Evolutionary conservation across 2,888 invertebrate species (phyloP).

Genomic region (Danaus chrysippus): DNA sequence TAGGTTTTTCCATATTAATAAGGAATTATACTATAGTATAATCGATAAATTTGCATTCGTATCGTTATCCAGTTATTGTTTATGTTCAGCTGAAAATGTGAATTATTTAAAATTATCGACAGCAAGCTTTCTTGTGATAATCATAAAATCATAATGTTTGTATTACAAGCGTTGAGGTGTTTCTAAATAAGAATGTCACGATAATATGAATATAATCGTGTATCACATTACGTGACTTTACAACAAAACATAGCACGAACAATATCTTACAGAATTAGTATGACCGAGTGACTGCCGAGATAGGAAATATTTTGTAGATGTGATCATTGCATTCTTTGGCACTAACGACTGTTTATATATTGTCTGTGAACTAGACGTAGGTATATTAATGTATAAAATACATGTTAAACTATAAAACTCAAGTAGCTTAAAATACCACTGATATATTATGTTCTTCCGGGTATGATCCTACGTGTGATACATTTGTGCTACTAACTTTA

Average conservation of each 20-base stretch:
- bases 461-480: too few relatives aligned
- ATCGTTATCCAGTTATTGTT: too few relatives aligned
- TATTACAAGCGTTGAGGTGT: slow-evolving; percentile 9
- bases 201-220: slow-evolving; percentile 25
- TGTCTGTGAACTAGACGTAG: background rate
- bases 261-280: slow-evolving; percentile 16
- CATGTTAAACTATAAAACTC: too few relatives aligned
- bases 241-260: slow-evolving; percentile 20
- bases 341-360: slow-evolving; percentile 1
- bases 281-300: slow-evolving; percentile 17
- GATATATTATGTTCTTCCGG: too few relatives aligned
- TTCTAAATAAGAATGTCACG: slow-evolving; percentile 22
- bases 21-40: too few relatives aligned
- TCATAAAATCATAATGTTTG: background rate
- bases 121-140: too few relatives aligned
- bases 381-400: background rate
- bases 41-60: too few relatives aligned
- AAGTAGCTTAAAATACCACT: too few relatives aligned
- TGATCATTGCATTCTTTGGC: slow-evolving; percentile 14
- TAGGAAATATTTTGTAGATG: slow-evolving; percentile 17
- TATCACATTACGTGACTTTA: slow-evolving; percentile 24
- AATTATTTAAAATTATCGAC: too few relatives aligned
- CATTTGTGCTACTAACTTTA: too few relatives aligned
- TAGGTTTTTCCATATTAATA: too few relatives aligned
- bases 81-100: too few relatives aligned